These are phyloP conservation scores for Tridacna gigas DNA, from an alignment of 2,888 invertebrate genomes.

Conservation along the genomic window DNA sequence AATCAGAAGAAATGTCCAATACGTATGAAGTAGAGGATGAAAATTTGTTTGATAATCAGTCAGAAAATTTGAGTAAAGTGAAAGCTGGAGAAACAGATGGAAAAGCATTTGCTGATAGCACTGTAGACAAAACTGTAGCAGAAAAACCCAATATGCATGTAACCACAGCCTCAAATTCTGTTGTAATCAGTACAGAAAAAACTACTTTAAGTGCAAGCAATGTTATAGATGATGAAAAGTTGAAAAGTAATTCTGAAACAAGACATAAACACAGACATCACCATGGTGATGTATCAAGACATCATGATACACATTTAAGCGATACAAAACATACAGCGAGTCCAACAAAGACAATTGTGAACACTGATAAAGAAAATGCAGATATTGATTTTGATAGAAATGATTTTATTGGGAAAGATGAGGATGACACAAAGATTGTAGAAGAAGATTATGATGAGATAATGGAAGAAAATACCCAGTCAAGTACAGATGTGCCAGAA, in stretches of 20 bases:
- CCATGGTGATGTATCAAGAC: slow-evolving; percentile 25
- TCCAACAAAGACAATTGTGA: neutral
- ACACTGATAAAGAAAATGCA: neutral
- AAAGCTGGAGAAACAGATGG: neutral
- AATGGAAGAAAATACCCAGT: neutral
- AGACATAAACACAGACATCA: slow-evolving; percentile 48
- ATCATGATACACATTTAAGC: neutral
- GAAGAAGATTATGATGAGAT: slow-evolving; percentile 12
- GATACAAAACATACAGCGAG: no score
- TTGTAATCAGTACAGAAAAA: neutral
- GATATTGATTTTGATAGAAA: no score
- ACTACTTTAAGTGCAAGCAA: neutral
- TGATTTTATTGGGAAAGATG: neutral
- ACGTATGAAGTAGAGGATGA: slow-evolving; percentile 9
- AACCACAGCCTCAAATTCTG: neutral
- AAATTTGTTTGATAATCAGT: slow-evolving; percentile 6
- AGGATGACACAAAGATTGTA: neutral
- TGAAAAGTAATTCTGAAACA: neutral
- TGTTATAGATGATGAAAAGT: neutral
- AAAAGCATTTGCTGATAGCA: neutral
- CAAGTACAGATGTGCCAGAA: neutral
- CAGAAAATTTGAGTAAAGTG: neutral
- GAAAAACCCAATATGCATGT: neutral
- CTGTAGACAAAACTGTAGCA: neutral
- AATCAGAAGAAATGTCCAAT: no score